Evolutionary conservation across 2,797 vertebrate genomes (phyloP).

Genomic region (Myotis findleyi): DNA sequence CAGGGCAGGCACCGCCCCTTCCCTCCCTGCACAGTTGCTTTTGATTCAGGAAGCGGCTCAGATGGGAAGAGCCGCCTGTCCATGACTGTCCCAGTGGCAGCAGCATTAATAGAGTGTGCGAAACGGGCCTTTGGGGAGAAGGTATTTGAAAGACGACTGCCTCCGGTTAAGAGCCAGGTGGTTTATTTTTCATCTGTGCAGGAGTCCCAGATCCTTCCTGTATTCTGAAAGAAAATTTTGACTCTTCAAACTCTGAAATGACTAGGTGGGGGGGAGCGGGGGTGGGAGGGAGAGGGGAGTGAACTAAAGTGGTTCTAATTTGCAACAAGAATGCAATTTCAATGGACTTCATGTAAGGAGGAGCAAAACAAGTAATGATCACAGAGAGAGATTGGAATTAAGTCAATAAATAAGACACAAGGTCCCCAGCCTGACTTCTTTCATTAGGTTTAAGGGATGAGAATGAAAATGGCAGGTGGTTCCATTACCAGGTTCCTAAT

Average conservation of each 20-base stretch:
- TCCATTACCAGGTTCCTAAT: conserved; percentile 44
- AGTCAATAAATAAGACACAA: conserved; percentile 79
- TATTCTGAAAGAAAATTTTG: not conserved
- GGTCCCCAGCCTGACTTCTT: conserved; percentile 57
- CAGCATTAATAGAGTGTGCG: conserved; percentile 39
- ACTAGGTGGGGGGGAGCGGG: not conserved
- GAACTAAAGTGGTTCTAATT: conserved; percentile 65
- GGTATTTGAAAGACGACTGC: conserved; percentile 60
- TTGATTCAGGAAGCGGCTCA: conserved; percentile 22
- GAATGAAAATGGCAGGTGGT: conserved; percentile 11
- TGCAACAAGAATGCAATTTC: conserved; percentile 73
- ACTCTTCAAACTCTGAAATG: conserved; percentile 58
- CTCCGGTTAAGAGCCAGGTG: conserved; percentile 57
- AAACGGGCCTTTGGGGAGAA: conserved; percentile 35
- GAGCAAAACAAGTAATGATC: conserved; percentile 64
- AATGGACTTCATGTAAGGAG: conserved; percentile 75
- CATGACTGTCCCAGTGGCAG: conserved; percentile 4
- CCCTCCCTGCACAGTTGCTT: not conserved
- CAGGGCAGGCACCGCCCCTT: not conserved
- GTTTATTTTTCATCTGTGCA: conserved; percentile 42
- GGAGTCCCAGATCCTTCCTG: conserved; percentile 9
- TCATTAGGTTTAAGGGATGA: conserved; percentile 62
- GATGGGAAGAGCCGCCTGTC: conserved; percentile 36
- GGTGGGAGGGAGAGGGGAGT: not conserved
- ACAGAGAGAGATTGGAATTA: conserved; percentile 79